Percentiles rank a stretch among this genome's conserved stretches.
Evolutionary conservation across 2,888 invertebrate genomes (phyloP).

Genomic region (Ormyrus labotus): DNA sequence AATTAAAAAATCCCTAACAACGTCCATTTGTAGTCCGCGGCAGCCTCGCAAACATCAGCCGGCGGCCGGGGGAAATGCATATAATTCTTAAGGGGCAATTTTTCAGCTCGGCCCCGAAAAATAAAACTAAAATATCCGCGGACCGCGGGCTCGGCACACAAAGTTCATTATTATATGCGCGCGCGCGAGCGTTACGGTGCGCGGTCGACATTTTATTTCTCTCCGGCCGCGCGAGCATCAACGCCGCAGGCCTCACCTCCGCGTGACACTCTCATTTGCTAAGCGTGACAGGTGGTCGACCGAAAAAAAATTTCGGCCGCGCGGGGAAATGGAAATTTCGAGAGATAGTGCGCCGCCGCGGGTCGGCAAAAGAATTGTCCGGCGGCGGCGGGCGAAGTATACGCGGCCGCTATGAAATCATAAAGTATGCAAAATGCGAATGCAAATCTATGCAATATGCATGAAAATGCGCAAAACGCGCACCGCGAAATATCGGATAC

Average conservation of each 20-base stretch:
- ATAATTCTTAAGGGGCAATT: too few species aligned
- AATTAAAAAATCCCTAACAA: too few species aligned
- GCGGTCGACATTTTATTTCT: constrained; percentile 38
- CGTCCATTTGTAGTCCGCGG: too few species aligned
- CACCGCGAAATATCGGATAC: constrained; percentile 66
- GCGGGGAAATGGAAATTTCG: constrained; percentile 55
- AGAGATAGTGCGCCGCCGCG: constrained; percentile 37
- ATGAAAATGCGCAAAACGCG: constrained; percentile 70
- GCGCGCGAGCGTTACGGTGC: background rate
- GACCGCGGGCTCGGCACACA: background rate
- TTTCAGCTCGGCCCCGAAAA: background rate
- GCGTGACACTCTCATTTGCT: constrained; percentile 52
- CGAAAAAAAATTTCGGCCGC: constrained; percentile 9
- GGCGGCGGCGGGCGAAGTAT: background rate
- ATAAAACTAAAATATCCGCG: constrained; percentile 24
- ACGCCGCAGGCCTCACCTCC: background rate
- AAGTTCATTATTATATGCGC: constrained; percentile 50
- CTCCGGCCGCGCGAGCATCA: background rate
- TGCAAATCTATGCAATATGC: constrained; percentile 71
- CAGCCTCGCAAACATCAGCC: too few species aligned
- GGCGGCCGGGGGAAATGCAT: too few species aligned
- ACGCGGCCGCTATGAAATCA: constrained; percentile 59
- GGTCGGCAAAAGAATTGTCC: constrained; percentile 23
- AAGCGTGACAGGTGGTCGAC: constrained; percentile 45
- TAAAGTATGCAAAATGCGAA: constrained; percentile 73